Conservation (phyloP, 2,888 invertebrate species). For the Eutolmus rufibarbis region DNA sequence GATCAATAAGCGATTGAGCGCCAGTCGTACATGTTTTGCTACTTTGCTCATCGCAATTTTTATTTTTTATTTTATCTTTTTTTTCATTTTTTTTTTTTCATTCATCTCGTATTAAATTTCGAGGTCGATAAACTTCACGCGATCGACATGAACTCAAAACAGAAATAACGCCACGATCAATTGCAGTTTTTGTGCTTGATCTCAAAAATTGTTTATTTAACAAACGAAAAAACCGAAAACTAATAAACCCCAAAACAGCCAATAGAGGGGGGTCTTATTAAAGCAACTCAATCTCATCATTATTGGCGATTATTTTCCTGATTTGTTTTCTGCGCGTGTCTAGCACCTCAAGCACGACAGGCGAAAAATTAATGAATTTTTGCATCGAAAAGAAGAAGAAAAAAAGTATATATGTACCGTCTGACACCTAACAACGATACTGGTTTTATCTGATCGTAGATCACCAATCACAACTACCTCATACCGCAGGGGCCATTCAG, state of each 20-base stretch:
- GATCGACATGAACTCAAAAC: not conserved
- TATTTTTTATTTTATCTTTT: not conserved
- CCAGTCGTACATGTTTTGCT: not conserved
- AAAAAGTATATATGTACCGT: not conserved
- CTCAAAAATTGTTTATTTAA: not conserved
- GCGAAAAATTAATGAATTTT: not conserved
- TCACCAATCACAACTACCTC: not conserved
- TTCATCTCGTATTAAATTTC: not conserved
- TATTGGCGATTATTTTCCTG: not conserved
- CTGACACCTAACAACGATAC: not conserved
- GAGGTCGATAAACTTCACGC: not conserved
- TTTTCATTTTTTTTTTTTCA: not conserved
- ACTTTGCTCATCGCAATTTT: not conserved
- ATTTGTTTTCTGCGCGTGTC: not conserved
- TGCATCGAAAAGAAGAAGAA: not conserved
- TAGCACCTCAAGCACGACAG: not conserved
- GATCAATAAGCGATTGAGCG: slow-evolving; percentile 2
- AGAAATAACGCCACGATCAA: not conserved
- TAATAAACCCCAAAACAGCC: not conserved
- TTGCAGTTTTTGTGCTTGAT: not conserved
- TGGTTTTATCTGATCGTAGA: not conserved
- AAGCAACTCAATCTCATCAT: not conserved
- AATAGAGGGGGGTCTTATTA: not conserved
- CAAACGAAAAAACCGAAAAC: not conserved
- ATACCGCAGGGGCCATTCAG: not conserved